These are phyloP conservation scores for Tokudaia muenninki DNA, from an alignment of 2,797 vertebrate genomes.

Conservation along the genomic window DNA sequence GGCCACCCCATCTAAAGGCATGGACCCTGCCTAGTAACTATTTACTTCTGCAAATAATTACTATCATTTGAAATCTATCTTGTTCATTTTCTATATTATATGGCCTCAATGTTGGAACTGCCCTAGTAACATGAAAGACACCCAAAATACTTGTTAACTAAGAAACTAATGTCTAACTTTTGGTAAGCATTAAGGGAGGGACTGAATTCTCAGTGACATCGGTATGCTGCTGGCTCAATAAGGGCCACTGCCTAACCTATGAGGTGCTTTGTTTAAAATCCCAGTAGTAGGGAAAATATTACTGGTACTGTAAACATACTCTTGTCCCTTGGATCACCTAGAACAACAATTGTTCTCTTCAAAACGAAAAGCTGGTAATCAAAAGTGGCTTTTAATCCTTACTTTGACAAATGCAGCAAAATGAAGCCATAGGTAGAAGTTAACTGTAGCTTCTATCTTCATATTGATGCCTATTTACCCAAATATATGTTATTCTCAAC, in stretches of 20 bases:
- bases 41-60: conserved; percentile 63
- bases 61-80: conserved; percentile 58
- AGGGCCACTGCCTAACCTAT: neutral
- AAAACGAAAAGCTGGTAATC: neutral
- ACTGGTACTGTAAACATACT: conserved; percentile 1
- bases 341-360: neutral
- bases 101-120: conserved; percentile 13
- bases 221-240: neutral
- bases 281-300: neutral
- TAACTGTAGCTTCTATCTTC: neutral
- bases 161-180: conserved; percentile 27
- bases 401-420: conserved; percentile 56
- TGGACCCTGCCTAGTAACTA: neutral
- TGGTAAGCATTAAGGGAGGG: neutral
- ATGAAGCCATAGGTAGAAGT: neutral
- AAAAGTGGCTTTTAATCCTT: neutral
- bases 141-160: conserved; percentile 48
- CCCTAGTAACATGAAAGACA: conserved; percentile 16
- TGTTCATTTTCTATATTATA: conserved; percentile 5
- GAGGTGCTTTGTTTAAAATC: neutral
- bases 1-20: neutral
- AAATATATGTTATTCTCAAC: neutral
- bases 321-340: neutral
- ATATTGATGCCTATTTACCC: neutral
- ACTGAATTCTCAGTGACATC: neutral